These are phyloP conservation scores for Drosophila yooni DNA, from an alignment of 2,888 invertebrate genomes.

Conservation along the genomic window DNA sequence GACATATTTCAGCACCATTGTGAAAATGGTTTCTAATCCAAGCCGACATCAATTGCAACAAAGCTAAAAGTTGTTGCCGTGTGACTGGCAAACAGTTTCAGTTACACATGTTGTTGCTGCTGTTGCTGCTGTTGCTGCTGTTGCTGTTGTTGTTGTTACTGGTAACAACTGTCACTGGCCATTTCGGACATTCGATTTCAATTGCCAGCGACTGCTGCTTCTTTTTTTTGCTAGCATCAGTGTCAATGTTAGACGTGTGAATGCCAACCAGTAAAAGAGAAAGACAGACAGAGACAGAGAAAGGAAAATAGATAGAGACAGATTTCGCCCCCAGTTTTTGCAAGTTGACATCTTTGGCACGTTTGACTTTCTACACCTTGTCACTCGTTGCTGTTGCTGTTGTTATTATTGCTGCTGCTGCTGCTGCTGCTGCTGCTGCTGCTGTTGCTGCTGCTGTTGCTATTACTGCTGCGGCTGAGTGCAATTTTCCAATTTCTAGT, in stretches of 20 bases:
- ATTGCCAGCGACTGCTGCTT: conserved; percentile 56
- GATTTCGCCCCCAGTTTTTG: conserved; percentile 37
- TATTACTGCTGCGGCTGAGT: conserved; percentile 38
- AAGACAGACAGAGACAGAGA: too few species aligned
- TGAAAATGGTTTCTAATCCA: conserved; percentile 34
- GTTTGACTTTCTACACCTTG: conserved; percentile 45
- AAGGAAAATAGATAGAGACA: conserved; percentile 12
- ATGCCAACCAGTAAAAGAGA: conserved; percentile 27
- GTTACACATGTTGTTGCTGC: conserved; percentile 41
- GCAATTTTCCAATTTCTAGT: conserved; percentile 78
- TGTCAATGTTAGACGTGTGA: conserved; percentile 49
- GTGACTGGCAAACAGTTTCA: conserved; percentile 25
- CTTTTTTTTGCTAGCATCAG: conserved; percentile 29
- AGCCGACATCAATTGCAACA: conserved; percentile 16
- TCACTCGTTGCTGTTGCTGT: conserved; percentile 5
- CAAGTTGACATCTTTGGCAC: conserved; percentile 64
- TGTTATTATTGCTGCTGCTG: conserved; percentile 11
- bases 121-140: conserved; percentile 19
- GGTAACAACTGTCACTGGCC: conserved; percentile 46
- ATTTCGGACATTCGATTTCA: conserved; percentile 62
- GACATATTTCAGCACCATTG: conserved; percentile 1
- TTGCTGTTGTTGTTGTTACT: conserved; percentile 21
- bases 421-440: background rate
- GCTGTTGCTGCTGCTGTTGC: conserved; percentile 15
- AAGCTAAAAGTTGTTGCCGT: conserved; percentile 20